Conservation (phyloP, 2,797 vertebrate species). For the Bovichtus variegatus region DNA sequence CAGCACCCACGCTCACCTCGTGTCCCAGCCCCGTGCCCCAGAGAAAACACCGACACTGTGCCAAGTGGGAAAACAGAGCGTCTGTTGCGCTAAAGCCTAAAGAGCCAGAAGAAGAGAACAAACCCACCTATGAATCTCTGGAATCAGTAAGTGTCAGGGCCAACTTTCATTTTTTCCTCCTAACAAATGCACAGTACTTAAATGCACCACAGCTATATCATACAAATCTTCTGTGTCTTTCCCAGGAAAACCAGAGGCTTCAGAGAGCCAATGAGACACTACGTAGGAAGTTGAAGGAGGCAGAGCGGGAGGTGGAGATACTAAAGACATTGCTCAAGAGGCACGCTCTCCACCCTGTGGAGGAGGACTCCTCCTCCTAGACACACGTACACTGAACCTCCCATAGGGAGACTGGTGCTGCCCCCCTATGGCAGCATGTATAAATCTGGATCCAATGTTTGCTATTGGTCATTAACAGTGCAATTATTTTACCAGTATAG, state of each 20-base stretch:
- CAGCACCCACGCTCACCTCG: conserved; percentile 63
- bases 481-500: conserved; percentile 27
- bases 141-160: conserved; percentile 85
- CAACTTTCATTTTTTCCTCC: neutral
- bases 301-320: conserved; percentile 82
- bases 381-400: conserved; percentile 17
- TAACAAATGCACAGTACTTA: neutral
- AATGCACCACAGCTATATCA: neutral
- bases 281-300: conserved; percentile 81
- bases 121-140: conserved; percentile 87
- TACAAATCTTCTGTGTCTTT: conserved; percentile 21
- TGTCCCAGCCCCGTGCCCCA: conserved; percentile 91
- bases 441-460: conserved; percentile 28
- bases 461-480: conserved; percentile 33
- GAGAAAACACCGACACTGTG: conserved; percentile 90
- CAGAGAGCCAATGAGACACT: conserved; percentile 81
- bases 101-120: conserved; percentile 81
- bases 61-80: conserved; percentile 95
- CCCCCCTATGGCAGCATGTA: conserved; percentile 43
- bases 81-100: conserved; percentile 85
- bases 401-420: conserved; percentile 48
- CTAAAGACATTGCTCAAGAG: conserved; percentile 84
- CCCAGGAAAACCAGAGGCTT: conserved; percentile 83
- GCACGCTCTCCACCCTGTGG: conserved; percentile 80
- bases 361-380: conserved; percentile 85